Percentiles rank a stretch among this genome's conserved stretches.
phyloP scores from a whole-genome alignment of 1,140 invertebrate species.

The Drosophila watanabei region DNA sequence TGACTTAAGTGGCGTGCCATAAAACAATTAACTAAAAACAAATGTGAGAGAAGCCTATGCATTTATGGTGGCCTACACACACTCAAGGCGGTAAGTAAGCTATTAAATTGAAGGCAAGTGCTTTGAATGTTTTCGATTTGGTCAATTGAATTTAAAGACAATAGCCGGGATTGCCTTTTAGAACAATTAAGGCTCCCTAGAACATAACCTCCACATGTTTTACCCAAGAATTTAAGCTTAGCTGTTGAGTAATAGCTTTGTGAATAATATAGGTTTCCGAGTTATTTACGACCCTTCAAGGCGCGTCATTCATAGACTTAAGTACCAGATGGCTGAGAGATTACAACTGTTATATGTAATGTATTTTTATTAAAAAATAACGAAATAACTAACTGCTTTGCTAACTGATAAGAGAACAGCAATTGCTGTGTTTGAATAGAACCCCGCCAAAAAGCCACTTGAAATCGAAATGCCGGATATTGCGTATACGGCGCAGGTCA shows the following conservation, averaged over 20 bases:
- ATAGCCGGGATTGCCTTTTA: slow-evolving; percentile 13
- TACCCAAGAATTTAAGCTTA: neutral
- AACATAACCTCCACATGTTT: slow-evolving; percentile 26
- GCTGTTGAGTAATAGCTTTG: slow-evolving; percentile 2
- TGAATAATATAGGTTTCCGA: neutral
- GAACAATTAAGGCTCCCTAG: slow-evolving; percentile 20
- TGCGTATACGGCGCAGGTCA: slow-evolving; percentile 26
- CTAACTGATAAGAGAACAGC: slow-evolving; percentile 31
- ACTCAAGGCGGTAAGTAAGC: slow-evolving; percentile 41
- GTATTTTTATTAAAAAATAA: neutral
- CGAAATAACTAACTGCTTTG: slow-evolving; percentile 15
- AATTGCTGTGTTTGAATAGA: slow-evolving; percentile 15
- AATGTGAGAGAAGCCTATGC: slow-evolving; percentile 58
- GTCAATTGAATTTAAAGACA: slow-evolving; percentile 34
- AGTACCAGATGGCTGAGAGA: neutral
- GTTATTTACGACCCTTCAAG: slow-evolving; percentile 19
- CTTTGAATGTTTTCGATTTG: slow-evolving; percentile 5
- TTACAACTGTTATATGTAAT: neutral
- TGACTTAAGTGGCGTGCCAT: slow-evolving; percentile 65
- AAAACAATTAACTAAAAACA: slow-evolving; percentile 67
- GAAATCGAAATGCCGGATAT: neutral
- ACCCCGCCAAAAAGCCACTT: slow-evolving; percentile 21
- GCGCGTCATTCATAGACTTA: slow-evolving; percentile 5
- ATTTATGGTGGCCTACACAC: slow-evolving; percentile 52
- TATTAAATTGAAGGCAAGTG: slow-evolving; percentile 40